Conservation (phyloP, 2,797 vertebrate genomes). For the Pseudocheirus occidentalis region DNA sequence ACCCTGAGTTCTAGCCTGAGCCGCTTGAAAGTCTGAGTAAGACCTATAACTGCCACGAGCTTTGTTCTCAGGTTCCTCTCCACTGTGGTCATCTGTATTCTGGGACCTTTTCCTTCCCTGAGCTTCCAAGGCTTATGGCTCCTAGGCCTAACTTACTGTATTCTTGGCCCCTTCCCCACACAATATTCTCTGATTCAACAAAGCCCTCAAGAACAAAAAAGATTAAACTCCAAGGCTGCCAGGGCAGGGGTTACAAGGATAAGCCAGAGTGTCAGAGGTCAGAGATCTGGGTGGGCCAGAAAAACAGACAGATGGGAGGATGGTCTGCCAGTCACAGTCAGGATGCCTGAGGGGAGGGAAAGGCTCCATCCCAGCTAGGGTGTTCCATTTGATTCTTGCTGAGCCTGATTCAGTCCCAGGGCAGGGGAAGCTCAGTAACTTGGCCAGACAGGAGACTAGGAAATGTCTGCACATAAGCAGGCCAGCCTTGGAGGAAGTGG, state of each 20-base stretch:
- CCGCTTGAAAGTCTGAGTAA: neutral
- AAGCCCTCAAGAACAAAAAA: neutral
- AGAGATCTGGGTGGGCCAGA: neutral
- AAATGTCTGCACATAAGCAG: neutral
- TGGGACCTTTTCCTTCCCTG: no score
- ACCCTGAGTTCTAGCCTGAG: neutral
- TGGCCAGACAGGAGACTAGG: neutral
- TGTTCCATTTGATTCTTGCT: neutral
- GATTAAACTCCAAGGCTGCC: neutral
- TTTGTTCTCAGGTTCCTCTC: neutral
- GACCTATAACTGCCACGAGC: neutral
- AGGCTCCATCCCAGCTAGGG: neutral
- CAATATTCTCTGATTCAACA: neutral
- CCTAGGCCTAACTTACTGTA: neutral
- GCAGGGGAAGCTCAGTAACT: neutral
- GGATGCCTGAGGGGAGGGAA: no score
- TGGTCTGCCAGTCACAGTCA: neutral
- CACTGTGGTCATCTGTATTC: no score
- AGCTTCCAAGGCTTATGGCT: neutral
- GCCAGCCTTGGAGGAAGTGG: no score
- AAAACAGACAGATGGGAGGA: neutral
- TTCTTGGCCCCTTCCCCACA: no score
- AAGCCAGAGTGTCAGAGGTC: neutral
- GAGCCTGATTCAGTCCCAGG: neutral
- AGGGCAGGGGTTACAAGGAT: no score